phyloP scores from a whole-genome alignment of 2,113 vertebrate species.

The Empidonax alnorum region DNA sequence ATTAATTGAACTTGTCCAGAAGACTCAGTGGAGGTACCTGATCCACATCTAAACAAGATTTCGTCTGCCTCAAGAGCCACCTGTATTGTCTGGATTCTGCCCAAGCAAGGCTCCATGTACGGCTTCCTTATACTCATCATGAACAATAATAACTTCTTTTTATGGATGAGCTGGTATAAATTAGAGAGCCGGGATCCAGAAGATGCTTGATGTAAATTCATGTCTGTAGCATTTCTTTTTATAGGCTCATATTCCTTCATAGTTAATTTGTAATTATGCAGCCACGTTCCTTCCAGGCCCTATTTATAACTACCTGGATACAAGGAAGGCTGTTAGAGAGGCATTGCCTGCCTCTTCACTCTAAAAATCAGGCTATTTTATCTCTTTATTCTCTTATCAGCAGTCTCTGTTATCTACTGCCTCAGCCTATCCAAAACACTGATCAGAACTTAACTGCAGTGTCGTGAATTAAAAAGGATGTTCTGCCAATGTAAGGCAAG shows the following conservation, averaged over 20 bases:
- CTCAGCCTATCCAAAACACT: constrained; percentile 16
- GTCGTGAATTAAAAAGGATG: constrained; percentile 26
- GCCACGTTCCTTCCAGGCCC: background rate
- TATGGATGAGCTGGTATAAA: background rate
- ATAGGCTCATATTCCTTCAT: background rate
- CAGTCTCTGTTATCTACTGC: constrained; percentile 13
- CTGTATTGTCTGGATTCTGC: background rate
- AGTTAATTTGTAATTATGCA: background rate
- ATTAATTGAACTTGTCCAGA: background rate
- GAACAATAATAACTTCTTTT: background rate
- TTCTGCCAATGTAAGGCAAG: constrained; percentile 9
- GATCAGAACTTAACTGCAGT: background rate
- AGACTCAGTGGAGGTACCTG: background rate
- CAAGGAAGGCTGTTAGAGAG: background rate
- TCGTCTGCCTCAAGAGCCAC: background rate
- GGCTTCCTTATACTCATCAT: background rate
- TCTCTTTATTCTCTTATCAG: constrained; percentile 27
- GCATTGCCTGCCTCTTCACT: background rate
- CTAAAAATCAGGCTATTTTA: background rate
- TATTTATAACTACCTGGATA: background rate
- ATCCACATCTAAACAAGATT: background rate
- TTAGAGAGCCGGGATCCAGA: background rate
- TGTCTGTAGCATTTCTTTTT: background rate
- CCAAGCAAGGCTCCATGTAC: background rate
- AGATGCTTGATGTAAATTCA: background rate